Evolutionary conservation across 2,113 vertebrate genomes (phyloP).

Genomic region (Tyto alba): DNA sequence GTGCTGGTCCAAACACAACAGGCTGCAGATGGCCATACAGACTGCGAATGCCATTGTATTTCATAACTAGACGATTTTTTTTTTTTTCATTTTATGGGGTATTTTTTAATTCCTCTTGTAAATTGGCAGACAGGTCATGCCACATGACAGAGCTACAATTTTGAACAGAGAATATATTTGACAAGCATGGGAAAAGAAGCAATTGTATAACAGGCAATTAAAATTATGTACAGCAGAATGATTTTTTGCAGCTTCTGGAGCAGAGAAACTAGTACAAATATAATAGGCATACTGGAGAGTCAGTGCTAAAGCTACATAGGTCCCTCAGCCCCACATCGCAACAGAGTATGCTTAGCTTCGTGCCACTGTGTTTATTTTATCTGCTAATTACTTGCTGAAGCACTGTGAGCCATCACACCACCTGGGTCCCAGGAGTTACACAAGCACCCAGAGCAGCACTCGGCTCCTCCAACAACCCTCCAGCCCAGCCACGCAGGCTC

Average conservation of each 20-base stretch:
- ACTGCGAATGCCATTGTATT: not conserved
- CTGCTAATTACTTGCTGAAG: not conserved
- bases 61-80: not conserved
- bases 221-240: constrained; percentile 13
- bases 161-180: not conserved
- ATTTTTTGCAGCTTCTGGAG: not conserved
- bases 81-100: not conserved
- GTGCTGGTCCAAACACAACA: not conserved
- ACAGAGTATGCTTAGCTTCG: not conserved
- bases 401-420: not conserved
- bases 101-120: not conserved
- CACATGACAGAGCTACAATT: not conserved
- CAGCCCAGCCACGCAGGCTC: not conserved
- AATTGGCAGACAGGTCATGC: not conserved
- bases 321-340: not conserved
- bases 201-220: constrained; percentile 38
- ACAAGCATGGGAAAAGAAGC: not conserved
- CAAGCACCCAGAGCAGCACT: fast-evolving
- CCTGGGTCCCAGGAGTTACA: fast-evolving
- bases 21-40: constrained; percentile 32
- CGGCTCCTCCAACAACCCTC: not conserved
- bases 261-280: not conserved
- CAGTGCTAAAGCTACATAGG: not conserved
- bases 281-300: not conserved
- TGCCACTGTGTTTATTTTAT: not conserved